These are phyloP conservation scores for Ophion ventricosus DNA, from an alignment of 2,888 invertebrate genomes.

Conservation along the genomic window DNA sequence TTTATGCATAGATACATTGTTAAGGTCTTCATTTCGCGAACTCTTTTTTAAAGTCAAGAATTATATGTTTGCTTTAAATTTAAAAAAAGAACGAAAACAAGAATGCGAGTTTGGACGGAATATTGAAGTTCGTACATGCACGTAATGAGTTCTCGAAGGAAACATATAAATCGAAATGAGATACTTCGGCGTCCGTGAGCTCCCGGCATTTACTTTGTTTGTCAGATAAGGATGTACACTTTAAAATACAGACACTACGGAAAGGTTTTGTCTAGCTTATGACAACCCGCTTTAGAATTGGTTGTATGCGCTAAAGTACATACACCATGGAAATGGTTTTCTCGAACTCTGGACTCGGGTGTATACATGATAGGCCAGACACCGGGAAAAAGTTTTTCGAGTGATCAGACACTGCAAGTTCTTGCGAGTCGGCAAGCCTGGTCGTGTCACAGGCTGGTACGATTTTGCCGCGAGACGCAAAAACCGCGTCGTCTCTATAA, in stretches of 20 bases:
- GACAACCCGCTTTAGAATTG: not conserved
- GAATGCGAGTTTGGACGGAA: not conserved
- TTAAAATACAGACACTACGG: not conserved
- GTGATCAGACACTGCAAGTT: constrained; percentile 18
- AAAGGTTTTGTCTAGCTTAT: not conserved
- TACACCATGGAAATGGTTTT: not conserved
- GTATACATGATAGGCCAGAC: not conserved
- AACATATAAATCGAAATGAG: constrained; percentile 6
- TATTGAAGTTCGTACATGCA: not conserved
- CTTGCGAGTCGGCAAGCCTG: constrained; percentile 25
- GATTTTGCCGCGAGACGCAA: constrained; percentile 28
- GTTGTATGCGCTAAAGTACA: not conserved
- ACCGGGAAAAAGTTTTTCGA: constrained; percentile 13
- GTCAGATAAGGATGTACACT: not conserved
- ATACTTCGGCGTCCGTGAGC: not conserved
- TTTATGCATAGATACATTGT: no score
- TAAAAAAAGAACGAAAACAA: not conserved
- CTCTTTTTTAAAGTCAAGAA: not conserved
- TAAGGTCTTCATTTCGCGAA: not conserved
- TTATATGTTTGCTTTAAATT: not conserved
- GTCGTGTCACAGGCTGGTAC: constrained; percentile 30
- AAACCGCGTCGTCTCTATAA: constrained; percentile 49
- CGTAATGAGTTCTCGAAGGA: not conserved
- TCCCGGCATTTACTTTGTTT: not conserved
- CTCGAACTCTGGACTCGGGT: not conserved